Evolutionary conservation across 2,888 invertebrate species (phyloP), one percentile per base, ranked within the genome.

Genomic region (Maniola hyperantus): DNA sequence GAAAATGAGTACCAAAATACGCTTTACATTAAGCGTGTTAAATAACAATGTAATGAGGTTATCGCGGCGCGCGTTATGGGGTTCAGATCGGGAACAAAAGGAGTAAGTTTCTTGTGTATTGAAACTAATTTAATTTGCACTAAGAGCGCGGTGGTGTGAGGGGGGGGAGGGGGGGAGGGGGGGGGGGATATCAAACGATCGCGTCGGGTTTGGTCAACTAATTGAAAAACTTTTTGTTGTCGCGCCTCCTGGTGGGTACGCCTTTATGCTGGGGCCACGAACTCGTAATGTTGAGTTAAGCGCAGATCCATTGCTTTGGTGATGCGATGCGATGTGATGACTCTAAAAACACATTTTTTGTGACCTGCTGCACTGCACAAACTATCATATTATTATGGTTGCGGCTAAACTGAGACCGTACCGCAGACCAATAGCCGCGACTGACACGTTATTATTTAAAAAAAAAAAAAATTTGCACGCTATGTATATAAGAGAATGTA

Each of bases 71-170:
- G 34, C 18, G 39, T 46, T 1, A 59, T 15, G 44, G 46, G 46
- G 46, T 11, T 67, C 20, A 39, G 20, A 59, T 65, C 62, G 20
- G 57, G 55, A 69, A 66, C 64, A 68, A 70, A 66, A 70, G 64
- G 61, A 68, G 68, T 65, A 65, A 70, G 63, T 67, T 65, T 54
- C 69, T 67, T 75, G 76, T 74, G 76, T 76, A 75, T 73, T 74
- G 76, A 81, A 87, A 87, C 88, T 88, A 87, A 89, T 88, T 87
- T 83, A 87, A 88, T 88, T 87, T 81, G 80, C 76, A 79, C 79
- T 77, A 76, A 79, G 75, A 55, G 69, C 50, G 53, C 11, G 10
- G 20, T 26, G 39, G 33, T 78, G 83, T 82, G 77, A 75, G 76
- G 80, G 71, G 72, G 73, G 74, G 75, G 76, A 2, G 18, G 18